Percentiles rank a stretch among this genome's conserved stretches.
Evolutionary conservation across 2,113 vertebrate species (phyloP).

Genomic region (Fulica atra): DNA sequence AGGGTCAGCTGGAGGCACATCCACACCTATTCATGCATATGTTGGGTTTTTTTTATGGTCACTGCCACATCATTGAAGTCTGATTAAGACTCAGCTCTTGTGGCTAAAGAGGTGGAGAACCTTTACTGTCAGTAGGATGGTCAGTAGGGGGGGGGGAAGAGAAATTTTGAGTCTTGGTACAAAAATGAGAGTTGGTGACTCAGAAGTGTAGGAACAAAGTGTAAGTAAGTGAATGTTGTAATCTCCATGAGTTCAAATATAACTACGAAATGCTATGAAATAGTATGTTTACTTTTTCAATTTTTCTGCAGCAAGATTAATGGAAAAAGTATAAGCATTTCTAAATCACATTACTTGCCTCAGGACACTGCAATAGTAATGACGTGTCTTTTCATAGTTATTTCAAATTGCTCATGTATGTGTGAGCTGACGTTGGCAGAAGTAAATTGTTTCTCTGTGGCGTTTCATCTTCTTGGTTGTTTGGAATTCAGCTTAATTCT

Average conservation of each 20-base stretch:
- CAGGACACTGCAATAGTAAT: conserved; percentile 49
- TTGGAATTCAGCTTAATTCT: conserved; percentile 33
- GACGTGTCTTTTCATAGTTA: conserved; percentile 19
- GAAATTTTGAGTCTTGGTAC: neutral
- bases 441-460: conserved; percentile 51
- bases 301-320: conserved; percentile 19
- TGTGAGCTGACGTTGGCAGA: conserved; percentile 30
- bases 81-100: neutral
- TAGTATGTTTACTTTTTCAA: neutral
- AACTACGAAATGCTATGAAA: neutral
- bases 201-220: neutral
- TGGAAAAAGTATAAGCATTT: conserved; percentile 15
- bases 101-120: neutral
- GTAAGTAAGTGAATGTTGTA: neutral
- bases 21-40: neutral
- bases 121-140: neutral
- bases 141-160: neutral
- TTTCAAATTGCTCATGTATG: conserved; percentile 5
- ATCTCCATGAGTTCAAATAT: neutral
- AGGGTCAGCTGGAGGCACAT: neutral
- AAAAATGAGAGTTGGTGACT: neutral
- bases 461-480: conserved; percentile 14
- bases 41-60: fast-evolving
- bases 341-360: neutral
- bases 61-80: neutral